Evolutionary conservation across 2,888 invertebrate genomes (phyloP).

Genomic region (Diabrotica balteata): DNA sequence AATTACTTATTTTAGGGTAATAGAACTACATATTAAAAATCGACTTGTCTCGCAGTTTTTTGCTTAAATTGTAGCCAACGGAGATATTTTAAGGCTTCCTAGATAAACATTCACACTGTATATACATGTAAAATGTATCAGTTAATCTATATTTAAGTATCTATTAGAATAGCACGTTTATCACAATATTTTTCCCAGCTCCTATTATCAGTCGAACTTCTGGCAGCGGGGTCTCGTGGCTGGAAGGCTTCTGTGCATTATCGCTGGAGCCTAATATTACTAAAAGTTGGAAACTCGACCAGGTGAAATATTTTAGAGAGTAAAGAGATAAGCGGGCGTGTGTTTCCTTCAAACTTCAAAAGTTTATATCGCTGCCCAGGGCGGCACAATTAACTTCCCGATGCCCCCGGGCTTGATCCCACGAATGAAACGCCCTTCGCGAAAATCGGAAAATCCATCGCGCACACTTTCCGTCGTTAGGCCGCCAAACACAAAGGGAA

Average conservation of each 20-base stretch:
- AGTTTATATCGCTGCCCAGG: constrained; percentile 32
- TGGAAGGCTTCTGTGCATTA: constrained; percentile 12
- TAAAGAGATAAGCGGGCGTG: constrained; percentile 27
- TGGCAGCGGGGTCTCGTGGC: too few relatives aligned
- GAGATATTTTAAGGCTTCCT: too few relatives aligned
- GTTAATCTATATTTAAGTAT: too few relatives aligned
- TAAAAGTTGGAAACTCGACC: constrained; percentile 24
- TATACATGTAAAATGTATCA: too few relatives aligned
- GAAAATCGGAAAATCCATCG: constrained; percentile 25
- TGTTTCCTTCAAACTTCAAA: constrained; percentile 23
- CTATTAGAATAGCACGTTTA: too few relatives aligned
- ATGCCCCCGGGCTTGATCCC: constrained; percentile 22
- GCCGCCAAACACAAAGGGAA: constrained; percentile 8
- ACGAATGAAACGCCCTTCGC: constrained; percentile 12
- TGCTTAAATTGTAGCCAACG: too few relatives aligned
- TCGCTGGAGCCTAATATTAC: constrained; percentile 20
- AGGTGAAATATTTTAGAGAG: constrained; percentile 31
- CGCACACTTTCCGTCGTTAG: constrained; percentile 12
- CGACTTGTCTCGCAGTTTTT: too few relatives aligned
- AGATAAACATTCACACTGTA: too few relatives aligned
- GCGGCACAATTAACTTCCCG: constrained; percentile 35
- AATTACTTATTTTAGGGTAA: too few relatives aligned
- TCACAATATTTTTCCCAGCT: too few relatives aligned
- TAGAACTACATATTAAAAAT: too few relatives aligned
- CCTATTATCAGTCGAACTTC: too few relatives aligned